A percentile compares a stretch with the other conserved stretches of the same genome.
Conservation (phyloP, 2,888 invertebrate species). For the Aporophyla nigra region DNA sequence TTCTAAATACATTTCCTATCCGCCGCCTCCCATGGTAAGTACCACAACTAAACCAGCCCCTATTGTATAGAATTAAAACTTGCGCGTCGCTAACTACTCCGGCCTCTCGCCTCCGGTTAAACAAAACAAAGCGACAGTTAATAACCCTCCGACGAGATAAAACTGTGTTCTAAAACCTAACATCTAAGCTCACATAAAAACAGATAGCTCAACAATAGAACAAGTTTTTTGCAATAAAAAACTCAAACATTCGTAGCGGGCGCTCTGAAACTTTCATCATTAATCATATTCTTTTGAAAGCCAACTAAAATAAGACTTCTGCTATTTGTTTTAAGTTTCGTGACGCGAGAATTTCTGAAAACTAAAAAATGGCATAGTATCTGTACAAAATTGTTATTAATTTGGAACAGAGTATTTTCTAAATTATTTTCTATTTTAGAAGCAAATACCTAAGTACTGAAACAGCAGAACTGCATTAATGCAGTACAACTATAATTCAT, state of each 20-base stretch:
- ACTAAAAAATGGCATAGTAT: slow-evolving; percentile 8
- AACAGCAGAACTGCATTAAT: slow-evolving; percentile 15
- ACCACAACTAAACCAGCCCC: slow-evolving; percentile 19
- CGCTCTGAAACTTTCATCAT: slow-evolving; percentile 57
- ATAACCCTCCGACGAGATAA: slow-evolving; percentile 41
- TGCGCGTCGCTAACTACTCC: slow-evolving; percentile 36
- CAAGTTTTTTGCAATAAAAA: slow-evolving; percentile 50
- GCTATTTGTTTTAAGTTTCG: slow-evolving; percentile 48
- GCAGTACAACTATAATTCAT: slow-evolving; percentile 34
- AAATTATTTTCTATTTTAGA: not conserved
- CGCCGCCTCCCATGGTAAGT: not conserved
- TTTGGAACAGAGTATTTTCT: not conserved
- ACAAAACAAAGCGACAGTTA: slow-evolving; percentile 51
- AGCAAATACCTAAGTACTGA: not conserved
- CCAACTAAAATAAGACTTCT: slow-evolving; percentile 49
- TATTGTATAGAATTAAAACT: slow-evolving; percentile 59
- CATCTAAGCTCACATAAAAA: slow-evolving; percentile 39
- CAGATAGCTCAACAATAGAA: slow-evolving; percentile 41
- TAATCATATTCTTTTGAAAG: slow-evolving; percentile 64
- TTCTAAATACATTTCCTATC: no score
- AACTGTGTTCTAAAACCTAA: slow-evolving; percentile 7
- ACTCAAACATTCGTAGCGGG: slow-evolving; percentile 50
- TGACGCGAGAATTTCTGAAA: slow-evolving; percentile 13
- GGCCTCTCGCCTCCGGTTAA: slow-evolving; percentile 30
- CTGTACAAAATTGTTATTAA: not conserved